Percentiles rank a stretch among this genome's conserved stretches.
phyloP scores from a whole-genome alignment of 2,797 vertebrate species.

The Erpetoichthys calabaricus region DNA sequence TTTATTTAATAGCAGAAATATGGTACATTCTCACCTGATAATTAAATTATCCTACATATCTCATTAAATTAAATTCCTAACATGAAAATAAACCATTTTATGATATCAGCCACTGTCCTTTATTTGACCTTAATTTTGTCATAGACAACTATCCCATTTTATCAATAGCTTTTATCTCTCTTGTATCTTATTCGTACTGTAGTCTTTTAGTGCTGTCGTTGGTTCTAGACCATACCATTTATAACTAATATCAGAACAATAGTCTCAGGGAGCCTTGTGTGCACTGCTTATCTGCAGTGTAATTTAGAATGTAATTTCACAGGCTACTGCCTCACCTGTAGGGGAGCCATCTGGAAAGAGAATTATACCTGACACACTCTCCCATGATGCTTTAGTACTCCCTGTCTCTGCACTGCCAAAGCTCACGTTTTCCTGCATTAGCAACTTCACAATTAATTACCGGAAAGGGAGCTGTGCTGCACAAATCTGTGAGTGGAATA shows the following conservation, averaged over 20 bases:
- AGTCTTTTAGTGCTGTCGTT: slow-evolving; percentile 20
- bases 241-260: slow-evolving; percentile 34
- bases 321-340: slow-evolving; percentile 74
- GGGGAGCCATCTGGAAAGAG: slow-evolving; percentile 54
- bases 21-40: too few species aligned
- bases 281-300: slow-evolving; percentile 40
- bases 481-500: slow-evolving; percentile 24
- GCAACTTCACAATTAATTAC: slow-evolving; percentile 40
- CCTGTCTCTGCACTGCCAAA: slow-evolving; percentile 18
- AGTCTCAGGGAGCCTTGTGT: slow-evolving; percentile 22
- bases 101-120: slow-evolving; percentile 11
- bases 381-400: slow-evolving; percentile 31
- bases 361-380: slow-evolving; percentile 44
- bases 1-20: too few species aligned
- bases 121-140: slow-evolving; percentile 19
- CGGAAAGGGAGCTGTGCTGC: slow-evolving; percentile 19
- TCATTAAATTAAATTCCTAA: too few species aligned
- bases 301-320: slow-evolving; percentile 88
- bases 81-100: too few species aligned
- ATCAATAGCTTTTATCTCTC: slow-evolving; percentile 5
- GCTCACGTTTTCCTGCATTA: slow-evolving; percentile 12
- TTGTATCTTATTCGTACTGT: background rate
- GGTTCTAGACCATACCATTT: slow-evolving; percentile 35
- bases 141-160: slow-evolving; percentile 10
- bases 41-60: too few species aligned